A percentile compares a stretch with the other conserved stretches of the same genome.
phyloP scores from a whole-genome alignment of 2,888 invertebrate species.

The Caenorhabditis doughertyi region DNA sequence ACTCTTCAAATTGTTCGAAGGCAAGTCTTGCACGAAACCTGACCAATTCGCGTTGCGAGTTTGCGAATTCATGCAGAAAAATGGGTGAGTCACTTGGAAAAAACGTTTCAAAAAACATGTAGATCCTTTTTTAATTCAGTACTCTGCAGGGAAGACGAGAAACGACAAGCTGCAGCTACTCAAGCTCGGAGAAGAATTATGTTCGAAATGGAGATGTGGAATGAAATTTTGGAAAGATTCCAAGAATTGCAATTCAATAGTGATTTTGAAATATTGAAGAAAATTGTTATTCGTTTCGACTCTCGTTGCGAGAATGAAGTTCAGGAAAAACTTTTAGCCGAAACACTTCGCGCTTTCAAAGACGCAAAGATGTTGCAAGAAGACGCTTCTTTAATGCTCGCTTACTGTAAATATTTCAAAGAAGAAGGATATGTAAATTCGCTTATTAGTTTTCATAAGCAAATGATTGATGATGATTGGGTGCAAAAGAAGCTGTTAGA shows the following conservation, averaged over 20 bases:
- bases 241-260: neutral
- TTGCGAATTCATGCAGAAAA: constrained; percentile 59
- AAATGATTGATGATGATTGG: neutral
- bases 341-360: neutral
- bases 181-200: constrained; percentile 22
- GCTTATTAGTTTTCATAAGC: neutral
- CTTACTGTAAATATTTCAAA: constrained; percentile 19
- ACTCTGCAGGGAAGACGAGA: constrained; percentile 35
- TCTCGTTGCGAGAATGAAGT: neutral
- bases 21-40: constrained; percentile 11
- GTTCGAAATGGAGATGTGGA: constrained; percentile 43
- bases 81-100: constrained; percentile 36
- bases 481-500: constrained; percentile 34
- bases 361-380: neutral
- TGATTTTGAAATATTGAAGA: constrained; percentile 10
- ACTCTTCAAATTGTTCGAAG: constrained; percentile 66
- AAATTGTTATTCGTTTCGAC: neutral
- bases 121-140: neutral
- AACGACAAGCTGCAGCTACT: neutral
- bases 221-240: constrained; percentile 24
- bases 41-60: constrained; percentile 54
- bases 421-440: neutral
- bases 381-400: neutral
- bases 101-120: neutral
- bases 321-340: neutral